Evolutionary conservation across 23 tunicate genomes (phyloP).

Genomic region (Styela plicata): DNA sequence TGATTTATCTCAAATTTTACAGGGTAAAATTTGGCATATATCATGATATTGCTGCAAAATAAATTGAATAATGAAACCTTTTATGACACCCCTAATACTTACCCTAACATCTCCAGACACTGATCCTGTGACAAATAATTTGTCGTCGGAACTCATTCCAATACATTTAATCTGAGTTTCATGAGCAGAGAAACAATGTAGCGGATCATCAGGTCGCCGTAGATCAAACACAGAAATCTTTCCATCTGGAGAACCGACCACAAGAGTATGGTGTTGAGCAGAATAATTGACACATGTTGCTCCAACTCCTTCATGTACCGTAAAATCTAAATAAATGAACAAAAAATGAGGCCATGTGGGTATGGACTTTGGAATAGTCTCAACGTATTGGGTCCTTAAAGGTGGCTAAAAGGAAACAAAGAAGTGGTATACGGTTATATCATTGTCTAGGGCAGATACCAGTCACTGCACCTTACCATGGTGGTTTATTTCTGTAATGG

Average conservation of each 20-base stretch:
- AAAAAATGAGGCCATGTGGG: no score
- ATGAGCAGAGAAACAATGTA: constrained; percentile 64
- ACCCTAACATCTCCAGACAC: constrained; percentile 69
- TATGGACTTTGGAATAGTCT: no score
- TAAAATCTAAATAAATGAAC: constrained; percentile 80
- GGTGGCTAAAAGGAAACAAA: no score
- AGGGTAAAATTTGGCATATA: no score
- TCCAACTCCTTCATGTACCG: constrained; percentile 55
- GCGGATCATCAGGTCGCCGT: constrained; percentile 58
- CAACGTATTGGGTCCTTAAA: no score
- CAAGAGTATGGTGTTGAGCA: constrained; percentile 43
- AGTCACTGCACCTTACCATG: no score
- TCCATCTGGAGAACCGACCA: constrained; percentile 78
- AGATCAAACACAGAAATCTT: constrained; percentile 50
- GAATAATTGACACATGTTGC: constrained; percentile 67
- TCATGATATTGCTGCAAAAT: no score
- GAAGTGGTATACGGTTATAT: no score
- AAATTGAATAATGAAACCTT: no score
- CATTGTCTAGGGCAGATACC: no score
- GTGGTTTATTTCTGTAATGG: no score
- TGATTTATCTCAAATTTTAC: no score
- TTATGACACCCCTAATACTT: neutral
- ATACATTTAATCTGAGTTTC: constrained; percentile 75
- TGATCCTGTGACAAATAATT: constrained; percentile 79
- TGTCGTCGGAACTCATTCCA: constrained; percentile 39